phyloP scores from a whole-genome alignment of 2,888 invertebrate genomes.

The Drosophila borealis region DNA sequence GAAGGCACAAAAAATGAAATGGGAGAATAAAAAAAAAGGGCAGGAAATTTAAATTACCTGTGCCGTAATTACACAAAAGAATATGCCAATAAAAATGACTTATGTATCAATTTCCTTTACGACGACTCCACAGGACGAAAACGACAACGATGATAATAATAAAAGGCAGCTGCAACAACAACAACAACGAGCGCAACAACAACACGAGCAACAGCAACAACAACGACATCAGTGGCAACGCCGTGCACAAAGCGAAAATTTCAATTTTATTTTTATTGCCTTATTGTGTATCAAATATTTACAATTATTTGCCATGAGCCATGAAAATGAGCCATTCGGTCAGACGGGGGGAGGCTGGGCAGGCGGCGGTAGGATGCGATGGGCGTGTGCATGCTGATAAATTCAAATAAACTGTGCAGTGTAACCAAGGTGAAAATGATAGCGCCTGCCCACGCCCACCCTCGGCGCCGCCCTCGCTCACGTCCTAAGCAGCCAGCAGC shows the following conservation, averaged over 20 bases:
- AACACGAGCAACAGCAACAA: conserved; percentile 9
- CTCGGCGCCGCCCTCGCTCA: background rate
- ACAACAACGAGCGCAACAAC: conserved; percentile 29
- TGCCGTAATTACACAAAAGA: conserved; percentile 78
- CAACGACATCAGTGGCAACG: conserved; percentile 20
- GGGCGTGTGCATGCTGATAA: conserved; percentile 63
- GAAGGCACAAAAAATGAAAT: background rate
- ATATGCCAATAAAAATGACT: conserved; percentile 82
- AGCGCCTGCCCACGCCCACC: conserved; percentile 30
- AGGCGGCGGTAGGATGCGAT: background rate
- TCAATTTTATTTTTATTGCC: conserved; percentile 84
- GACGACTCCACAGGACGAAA: conserved; percentile 53
- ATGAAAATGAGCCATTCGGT: conserved; percentile 69
- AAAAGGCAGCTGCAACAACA: conserved; percentile 56
- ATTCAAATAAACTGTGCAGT: conserved; percentile 81
- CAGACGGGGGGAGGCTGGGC: conserved; percentile 25
- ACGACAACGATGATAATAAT: conserved; percentile 71
- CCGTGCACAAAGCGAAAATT: conserved; percentile 70
- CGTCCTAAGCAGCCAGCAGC: conserved; percentile 1
- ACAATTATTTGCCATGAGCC: conserved; percentile 82
- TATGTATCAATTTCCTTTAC: conserved; percentile 82
- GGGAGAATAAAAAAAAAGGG: conserved; percentile 19
- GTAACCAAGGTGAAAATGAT: conserved; percentile 83
- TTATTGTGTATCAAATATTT: conserved; percentile 83
- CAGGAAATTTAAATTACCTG: conserved; percentile 77